Base-by-base conservation (phyloP, 2,888 invertebrate genomes). In the Panopea generosa region DNA sequence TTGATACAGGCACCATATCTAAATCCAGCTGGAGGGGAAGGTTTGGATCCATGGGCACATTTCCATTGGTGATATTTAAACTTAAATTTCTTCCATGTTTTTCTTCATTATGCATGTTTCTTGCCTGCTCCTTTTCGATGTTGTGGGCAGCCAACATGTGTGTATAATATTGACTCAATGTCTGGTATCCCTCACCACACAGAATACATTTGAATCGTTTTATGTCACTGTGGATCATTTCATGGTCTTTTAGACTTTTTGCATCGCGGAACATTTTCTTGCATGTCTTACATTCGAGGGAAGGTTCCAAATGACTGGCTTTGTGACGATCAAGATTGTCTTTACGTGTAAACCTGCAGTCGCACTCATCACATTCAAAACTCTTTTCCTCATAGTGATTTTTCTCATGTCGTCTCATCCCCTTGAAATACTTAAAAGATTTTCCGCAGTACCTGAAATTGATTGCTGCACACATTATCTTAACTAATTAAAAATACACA, bases 401-500 rank as follows among this genome's bases (percentile, higher is more conserved):
- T 29, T 77, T 73, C 59, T 77, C 77, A 66, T 77, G 77, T 11
- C 77, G 55, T 33, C 65, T 55, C 61, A 77, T 60, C 4, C 77
- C 77, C 27, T 77, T 73, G 11, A 43, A 57, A 27, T 77, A 73
- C 38, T 77, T 77, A 47, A 77, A 77, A 27, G 72, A 66, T 53
- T 77, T 77, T 22, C 77, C 77, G 62, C 77, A 77, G 26, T 62
- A 77, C 27, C 77, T 77, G 49, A 14, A 62, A 40, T 7, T 7
- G 40, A n/a, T n/a, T n/a, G n/a, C n/a, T n/a, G n/a, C n/a, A n/a
- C n/a, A n/a, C n/a, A n/a, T n/a, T n/a, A n/a, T n/a, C n/a, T n/a
- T n/a, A n/a, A n/a, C n/a, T n/a, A n/a, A n/a, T n/a, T n/a, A n/a
- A n/a, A n/a, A n/a, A n/a, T n/a, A n/a, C n/a, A n/a, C n/a, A n/a